Conservation (phyloP, 2,797 vertebrate species). For the Cyclura pinguis region DNA sequence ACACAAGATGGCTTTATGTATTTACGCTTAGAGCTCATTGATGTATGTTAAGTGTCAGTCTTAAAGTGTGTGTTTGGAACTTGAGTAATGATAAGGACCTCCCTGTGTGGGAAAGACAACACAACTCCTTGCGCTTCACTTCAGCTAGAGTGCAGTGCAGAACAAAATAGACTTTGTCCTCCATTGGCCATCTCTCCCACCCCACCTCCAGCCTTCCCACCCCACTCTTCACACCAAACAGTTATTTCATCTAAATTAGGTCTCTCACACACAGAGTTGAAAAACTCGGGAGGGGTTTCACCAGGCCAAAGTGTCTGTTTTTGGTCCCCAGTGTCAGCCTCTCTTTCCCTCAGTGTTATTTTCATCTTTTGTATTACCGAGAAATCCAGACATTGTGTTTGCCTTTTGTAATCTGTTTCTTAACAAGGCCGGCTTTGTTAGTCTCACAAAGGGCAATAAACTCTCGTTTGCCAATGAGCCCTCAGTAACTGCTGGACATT, state of each 20-base stretch:
- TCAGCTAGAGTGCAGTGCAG: not conserved
- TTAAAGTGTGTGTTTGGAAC: constrained; percentile 18
- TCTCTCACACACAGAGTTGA: constrained; percentile 35
- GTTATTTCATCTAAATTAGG: constrained; percentile 36
- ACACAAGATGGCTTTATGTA: not conserved
- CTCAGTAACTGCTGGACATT: constrained; percentile 77
- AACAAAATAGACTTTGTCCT: not conserved
- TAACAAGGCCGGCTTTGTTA: constrained; percentile 83
- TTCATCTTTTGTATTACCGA: constrained; percentile 72
- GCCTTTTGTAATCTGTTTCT: constrained; percentile 79
- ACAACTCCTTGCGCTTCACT: constrained; percentile 28
- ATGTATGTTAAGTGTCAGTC: accelerated
- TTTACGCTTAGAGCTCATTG: not conserved
- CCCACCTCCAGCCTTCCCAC: not conserved
- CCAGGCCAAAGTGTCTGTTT: constrained; percentile 37
- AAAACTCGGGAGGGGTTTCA: not conserved
- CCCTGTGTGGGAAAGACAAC: constrained; percentile 1
- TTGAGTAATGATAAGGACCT: constrained; percentile 37
- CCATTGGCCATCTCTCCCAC: not conserved
- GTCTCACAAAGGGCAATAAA: constrained; percentile 81
- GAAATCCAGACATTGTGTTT: constrained; percentile 83
- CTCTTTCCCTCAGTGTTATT: constrained; percentile 68
- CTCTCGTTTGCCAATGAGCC: constrained; percentile 78
- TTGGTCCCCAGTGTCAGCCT: constrained; percentile 63
- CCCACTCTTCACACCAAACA: not conserved